Base-by-base conservation (phyloP, 2,113 vertebrate species). In the Rana temporaria region DNA sequence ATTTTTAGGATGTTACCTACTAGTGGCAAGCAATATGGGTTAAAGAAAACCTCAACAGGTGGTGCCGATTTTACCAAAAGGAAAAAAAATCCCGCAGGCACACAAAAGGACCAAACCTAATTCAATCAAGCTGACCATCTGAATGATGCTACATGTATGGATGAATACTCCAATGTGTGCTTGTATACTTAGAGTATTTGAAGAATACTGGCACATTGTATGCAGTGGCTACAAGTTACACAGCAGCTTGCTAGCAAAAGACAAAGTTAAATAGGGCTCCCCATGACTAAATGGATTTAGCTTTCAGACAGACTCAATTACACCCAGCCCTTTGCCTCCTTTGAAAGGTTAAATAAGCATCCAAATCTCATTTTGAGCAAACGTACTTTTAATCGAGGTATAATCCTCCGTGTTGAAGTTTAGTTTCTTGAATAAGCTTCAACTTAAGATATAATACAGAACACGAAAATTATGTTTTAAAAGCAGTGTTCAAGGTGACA, bases 221-320 rank as follows among this genome's bases (percentile, higher is more conserved):
- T 60, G 66, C 90, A 89, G 86, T 80, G 85, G 85, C 38, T 63
- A 84, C 65, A 88, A 73, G 64, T 85, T 89, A 84, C 83, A 84
- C 66, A 71, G 84, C 60, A 88, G 90, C 86, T 86, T 88, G 85
- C 32, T 78, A 84, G 84, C 85, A 69, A 85, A 86, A 85, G 85
- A 85, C 89, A 89, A 86, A 81, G 81, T 87, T 89, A 90, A 90
- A 89, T 68, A 88, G 89, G 81, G 85, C 87, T 92, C 92, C 91
- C 93, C 94, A 93, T 95, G 94, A 95, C 94, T 95, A 95, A 95
- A 87, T 93, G 93, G 94, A 94, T 95, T 95, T 94, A 92, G 92
- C 92, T 92, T 90, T 92, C 89, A 91, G 88, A 89, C 90, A 87
- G 86, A 89, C 90, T 94, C 92, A 94, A 94, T 94, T 90, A 89